These are phyloP conservation scores for Campoletis raptor DNA, from an alignment of 2,888 invertebrate genomes.

Conservation along the genomic window DNA sequence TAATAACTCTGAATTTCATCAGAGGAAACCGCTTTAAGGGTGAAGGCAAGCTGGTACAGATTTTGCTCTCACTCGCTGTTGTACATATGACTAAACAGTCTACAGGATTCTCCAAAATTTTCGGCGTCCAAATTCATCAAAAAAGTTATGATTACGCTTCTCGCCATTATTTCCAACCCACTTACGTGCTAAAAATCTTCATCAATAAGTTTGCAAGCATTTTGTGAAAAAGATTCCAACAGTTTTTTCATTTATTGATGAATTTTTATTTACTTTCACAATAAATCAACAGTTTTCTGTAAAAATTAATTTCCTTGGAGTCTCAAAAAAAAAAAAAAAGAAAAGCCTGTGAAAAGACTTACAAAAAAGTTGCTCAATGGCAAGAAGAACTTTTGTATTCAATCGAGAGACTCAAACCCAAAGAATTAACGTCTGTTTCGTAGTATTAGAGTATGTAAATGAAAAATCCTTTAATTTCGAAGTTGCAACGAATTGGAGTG, in stretches of 20 bases:
- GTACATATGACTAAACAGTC: neutral
- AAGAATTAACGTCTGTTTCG: neutral
- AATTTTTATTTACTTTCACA: neutral
- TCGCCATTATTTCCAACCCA: neutral
- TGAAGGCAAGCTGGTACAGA: conserved; percentile 30
- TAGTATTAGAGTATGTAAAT: neutral
- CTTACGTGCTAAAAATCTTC: neutral
- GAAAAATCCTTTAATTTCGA: neutral
- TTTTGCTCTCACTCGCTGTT: conserved; percentile 1
- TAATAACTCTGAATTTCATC: conserved; percentile 36
- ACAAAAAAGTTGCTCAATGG: neutral
- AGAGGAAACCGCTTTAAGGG: conserved; percentile 20
- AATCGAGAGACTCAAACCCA: too few species aligned
- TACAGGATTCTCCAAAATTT: neutral
- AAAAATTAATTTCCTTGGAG: neutral
- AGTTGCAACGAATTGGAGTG: neutral
- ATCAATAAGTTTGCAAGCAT: neutral
- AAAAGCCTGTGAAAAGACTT: neutral
- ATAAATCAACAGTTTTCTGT: neutral
- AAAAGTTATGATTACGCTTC: neutral
- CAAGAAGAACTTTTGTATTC: neutral
- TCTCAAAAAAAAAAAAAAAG: neutral
- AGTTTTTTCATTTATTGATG: neutral
- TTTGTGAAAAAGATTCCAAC: neutral
- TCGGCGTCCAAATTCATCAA: neutral